A percentile compares a stretch with the other conserved stretches of the same genome.
Evolutionary conservation across 2,113 vertebrate genomes (phyloP).

Genomic region (Catharus fuscescens): DNA sequence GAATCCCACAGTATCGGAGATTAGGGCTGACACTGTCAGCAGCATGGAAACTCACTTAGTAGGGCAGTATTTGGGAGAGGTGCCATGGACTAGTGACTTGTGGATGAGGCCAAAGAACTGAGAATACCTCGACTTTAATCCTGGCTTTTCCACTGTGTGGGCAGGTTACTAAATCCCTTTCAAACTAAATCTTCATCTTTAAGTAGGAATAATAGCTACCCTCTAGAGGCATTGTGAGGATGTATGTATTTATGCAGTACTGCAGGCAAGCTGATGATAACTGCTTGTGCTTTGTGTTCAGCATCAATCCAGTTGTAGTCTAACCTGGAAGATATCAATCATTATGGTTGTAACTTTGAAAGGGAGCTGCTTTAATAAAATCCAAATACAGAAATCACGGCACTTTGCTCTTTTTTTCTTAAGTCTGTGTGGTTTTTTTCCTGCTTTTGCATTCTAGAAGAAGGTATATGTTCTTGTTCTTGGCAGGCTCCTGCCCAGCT

Average conservation of each 20-base stretch:
- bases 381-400: rapidly evolving
- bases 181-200: conserved; percentile 20
- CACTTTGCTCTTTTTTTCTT: background rate
- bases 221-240: background rate
- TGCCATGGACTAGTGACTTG: background rate
- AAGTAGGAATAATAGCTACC: conserved; percentile 18
- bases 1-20: background rate
- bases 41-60: background rate
- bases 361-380: background rate
- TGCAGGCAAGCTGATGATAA: background rate
- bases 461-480: background rate
- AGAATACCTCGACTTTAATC: conserved; percentile 44
- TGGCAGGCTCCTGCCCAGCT: background rate
- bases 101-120: background rate
- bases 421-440: background rate
- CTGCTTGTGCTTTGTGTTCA: background rate
- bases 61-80: background rate
- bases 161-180: conserved; percentile 45
- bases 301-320: background rate
- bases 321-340: background rate
- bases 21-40: background rate
- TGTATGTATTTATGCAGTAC: background rate
- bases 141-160: conserved; percentile 42
- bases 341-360: background rate
- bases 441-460: background rate